Conservation (phyloP, 1,140 invertebrate genomes). For the Trigoniulus corallinus region DNA sequence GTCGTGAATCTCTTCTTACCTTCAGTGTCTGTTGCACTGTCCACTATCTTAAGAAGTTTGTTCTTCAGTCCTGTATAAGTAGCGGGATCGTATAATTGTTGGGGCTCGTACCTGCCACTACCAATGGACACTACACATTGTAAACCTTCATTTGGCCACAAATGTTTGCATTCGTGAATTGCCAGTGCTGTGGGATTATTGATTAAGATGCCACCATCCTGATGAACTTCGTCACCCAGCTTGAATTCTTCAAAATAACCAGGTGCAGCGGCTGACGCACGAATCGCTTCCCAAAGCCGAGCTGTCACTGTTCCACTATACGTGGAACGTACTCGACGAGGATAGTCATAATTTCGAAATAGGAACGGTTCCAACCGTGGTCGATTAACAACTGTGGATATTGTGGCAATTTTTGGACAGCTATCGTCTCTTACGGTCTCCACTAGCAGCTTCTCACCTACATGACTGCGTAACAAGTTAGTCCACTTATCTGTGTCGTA, state of each 20-base stretch:
- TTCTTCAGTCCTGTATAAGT: constrained; percentile 36
- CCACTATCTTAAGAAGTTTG: constrained; percentile 67
- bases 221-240: constrained; percentile 55
- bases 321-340: constrained; percentile 50
- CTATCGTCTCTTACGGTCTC: constrained; percentile 38
- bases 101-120: constrained; percentile 44
- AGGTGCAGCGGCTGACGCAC: constrained; percentile 81
- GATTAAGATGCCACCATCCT: constrained; percentile 71
- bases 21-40: constrained; percentile 81
- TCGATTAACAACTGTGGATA: constrained; percentile 67
- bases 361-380: constrained; percentile 63
- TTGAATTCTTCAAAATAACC: constrained; percentile 80
- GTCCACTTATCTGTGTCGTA: constrained; percentile 80
- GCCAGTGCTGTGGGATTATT: constrained; percentile 85
- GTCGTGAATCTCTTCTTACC: no score
- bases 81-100: constrained; percentile 8
- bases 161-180: constrained; percentile 64
- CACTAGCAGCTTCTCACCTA: constrained; percentile 48
- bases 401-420: constrained; percentile 50
- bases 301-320: constrained; percentile 60
- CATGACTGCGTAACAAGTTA: constrained; percentile 49
- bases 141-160: constrained; percentile 63
- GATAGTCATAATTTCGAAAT: constrained; percentile 76
- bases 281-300: constrained; percentile 67
- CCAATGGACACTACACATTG: constrained; percentile 80